phyloP scores from a whole-genome alignment of 2,113 vertebrate species.

The Phoxinus phoxinus region DNA sequence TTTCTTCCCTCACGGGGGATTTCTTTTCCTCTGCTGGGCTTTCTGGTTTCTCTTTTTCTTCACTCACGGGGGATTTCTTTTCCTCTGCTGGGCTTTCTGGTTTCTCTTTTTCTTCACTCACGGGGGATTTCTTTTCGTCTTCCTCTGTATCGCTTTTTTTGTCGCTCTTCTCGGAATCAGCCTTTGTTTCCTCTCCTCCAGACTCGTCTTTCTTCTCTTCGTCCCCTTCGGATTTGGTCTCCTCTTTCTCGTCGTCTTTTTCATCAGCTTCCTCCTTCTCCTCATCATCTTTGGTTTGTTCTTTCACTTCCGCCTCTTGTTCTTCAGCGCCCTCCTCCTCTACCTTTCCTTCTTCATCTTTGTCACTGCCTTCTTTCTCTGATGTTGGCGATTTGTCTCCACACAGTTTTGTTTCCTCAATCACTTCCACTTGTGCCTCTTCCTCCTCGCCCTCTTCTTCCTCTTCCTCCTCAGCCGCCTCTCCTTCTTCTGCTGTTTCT shows the following conservation, averaged over 20 bases:
- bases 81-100: neutral
- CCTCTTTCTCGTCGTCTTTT: neutral
- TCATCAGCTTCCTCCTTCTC: constrained; percentile 18
- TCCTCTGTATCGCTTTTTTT: constrained; percentile 12
- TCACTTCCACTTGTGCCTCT: constrained; percentile 14
- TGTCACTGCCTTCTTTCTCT: neutral
- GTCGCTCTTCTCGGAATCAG: constrained; percentile 1
- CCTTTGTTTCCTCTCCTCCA: neutral
- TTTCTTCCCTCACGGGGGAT: neutral
- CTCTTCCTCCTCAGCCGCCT: neutral
- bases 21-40: neutral
- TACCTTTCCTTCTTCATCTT: neutral
- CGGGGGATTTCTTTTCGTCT: neutral
- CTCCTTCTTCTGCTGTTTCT: constrained; percentile 9
- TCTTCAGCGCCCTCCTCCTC: neutral
- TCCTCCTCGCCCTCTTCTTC: neutral
- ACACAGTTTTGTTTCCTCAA: constrained; percentile 43
- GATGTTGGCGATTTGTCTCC: constrained; percentile 7
- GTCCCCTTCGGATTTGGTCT: neutral
- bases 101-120: neutral
- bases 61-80: neutral
- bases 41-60: neutral
- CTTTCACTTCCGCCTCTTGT: neutral
- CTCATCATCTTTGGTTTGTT: constrained; percentile 18
- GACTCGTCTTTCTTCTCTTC: constrained; percentile 25